Evolutionary conservation across 2,113 vertebrate genomes (phyloP).

Genomic region (Pantherophis guttatus): DNA sequence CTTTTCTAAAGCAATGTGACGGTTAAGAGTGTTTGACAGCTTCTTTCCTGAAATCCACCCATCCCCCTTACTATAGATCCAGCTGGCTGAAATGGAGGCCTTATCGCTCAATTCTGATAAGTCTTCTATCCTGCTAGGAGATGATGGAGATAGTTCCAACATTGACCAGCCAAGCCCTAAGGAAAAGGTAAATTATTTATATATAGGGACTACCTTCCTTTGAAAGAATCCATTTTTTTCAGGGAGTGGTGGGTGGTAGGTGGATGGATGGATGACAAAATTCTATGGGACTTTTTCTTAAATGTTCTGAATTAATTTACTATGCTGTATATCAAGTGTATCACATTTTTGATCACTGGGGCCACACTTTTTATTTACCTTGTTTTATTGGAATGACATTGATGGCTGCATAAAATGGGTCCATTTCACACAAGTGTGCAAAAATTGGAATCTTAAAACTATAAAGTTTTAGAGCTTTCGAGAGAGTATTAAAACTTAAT

Average conservation of each 20-base stretch:
- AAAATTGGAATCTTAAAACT: neutral
- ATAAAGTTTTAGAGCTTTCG: neutral
- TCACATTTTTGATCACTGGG: neutral
- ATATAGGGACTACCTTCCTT: neutral
- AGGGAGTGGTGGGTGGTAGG: neutral
- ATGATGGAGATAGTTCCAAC: conserved; percentile 86
- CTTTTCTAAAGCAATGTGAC: conserved; percentile 36
- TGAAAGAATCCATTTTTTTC: neutral
- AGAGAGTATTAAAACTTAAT: neutral
- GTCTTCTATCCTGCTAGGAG: conserved; percentile 88
- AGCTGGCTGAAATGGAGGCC: conserved; percentile 94
- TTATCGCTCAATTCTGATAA: conserved; percentile 93
- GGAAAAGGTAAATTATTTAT: conserved; percentile 76
- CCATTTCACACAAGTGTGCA: neutral
- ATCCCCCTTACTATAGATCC: conserved; percentile 74
- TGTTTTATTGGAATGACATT: neutral
- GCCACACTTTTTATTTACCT: neutral
- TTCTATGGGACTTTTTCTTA: neutral
- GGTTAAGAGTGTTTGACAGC: conserved; percentile 46
- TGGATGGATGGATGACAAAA: neutral
- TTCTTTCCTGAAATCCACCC: conserved; percentile 6
- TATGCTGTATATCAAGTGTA: neutral
- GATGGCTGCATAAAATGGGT: neutral
- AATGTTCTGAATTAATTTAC: neutral
- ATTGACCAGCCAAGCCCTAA: conserved; percentile 74